Evolutionary conservation across 2,888 invertebrate species (phyloP), one percentile per base, ranked within the genome.

Genomic region (Lepidonotus clava): DNA sequence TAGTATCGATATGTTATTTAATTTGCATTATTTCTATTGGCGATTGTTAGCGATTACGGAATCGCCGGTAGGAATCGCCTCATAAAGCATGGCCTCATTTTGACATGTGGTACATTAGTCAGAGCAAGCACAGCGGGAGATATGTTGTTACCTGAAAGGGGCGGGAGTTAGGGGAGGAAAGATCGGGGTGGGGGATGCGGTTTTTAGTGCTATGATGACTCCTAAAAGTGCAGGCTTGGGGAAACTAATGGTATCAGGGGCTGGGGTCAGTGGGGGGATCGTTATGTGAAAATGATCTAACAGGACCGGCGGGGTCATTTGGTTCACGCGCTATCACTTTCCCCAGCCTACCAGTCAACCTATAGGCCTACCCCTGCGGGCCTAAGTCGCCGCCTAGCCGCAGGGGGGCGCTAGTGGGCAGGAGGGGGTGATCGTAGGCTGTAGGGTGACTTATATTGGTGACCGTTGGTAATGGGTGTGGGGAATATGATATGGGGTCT

Each of bases 261-360:
- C 36, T 21, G 18, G 71, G 71, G 36, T 71, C 71, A 71, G 14
- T 38, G 36, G 36, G n/a, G 36, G 14, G 71, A 71, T 71, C 71
- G 38, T 38, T 6, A 71, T 71, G 71, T 38, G 71, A 71, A 71
- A 71, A 71, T 71, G 71, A 71, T 71, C 71, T 71, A 71, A 71
- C 71, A 71, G 71, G 71, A 14, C 36, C 71, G n/a, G 21, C 38
- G 71, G 71, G 71, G 71, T 71, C 71, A 71, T 5, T n/a, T 21
- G 8, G 71, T 71, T 21, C 71, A 38, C 5, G 21, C 36, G 71
- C 71, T 71, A 71, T 71, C 71, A 18, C 71, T 71, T 71, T 34
- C 71, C 71, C 18, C 46, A 8, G 8, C 46, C 46, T 8, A 18
- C 18, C 8, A 46, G 46, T 8, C n/a, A n/a, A n/a, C n/a, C n/a